Evolutionary conservation across 2,888 invertebrate species (phyloP).

Genomic region (Zelleria hepariella): DNA sequence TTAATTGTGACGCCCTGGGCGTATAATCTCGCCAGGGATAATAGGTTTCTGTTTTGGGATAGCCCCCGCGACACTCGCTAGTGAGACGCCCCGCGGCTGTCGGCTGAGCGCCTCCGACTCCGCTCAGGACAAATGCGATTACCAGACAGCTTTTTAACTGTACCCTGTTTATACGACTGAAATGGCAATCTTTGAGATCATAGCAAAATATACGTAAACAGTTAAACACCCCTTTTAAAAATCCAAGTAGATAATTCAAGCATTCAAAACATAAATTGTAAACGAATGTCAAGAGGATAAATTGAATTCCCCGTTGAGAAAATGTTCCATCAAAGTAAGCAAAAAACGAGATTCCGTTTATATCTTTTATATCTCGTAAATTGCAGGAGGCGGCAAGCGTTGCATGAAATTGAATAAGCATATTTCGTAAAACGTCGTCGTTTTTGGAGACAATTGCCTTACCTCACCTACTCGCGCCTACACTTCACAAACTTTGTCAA

Average conservation of each 20-base stretch:
- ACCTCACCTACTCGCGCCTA: constrained; percentile 69
- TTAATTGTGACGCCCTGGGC: constrained; percentile 74
- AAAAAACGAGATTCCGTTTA: constrained; percentile 73
- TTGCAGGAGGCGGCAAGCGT: constrained; percentile 73
- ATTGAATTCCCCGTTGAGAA: constrained; percentile 69
- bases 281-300: constrained; percentile 57
- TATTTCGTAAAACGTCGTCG: constrained; percentile 72
- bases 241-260: constrained; percentile 11
- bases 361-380: constrained; percentile 73
- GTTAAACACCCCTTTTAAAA: neutral
- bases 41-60: constrained; percentile 72
- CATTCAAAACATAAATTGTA: constrained; percentile 48
- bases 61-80: constrained; percentile 68
- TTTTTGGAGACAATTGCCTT: constrained; percentile 73
- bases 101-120: too few relatives aligned
- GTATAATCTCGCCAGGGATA: constrained; percentile 73
- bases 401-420: constrained; percentile 74
- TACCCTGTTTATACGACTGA: constrained; percentile 34
- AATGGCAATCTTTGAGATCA: constrained; percentile 16
- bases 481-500: constrained; percentile 68
- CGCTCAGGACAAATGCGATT: constrained; percentile 66
- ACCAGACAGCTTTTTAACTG: constrained; percentile 57
- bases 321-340: constrained; percentile 71
- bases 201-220: neutral
- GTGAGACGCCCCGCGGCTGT: constrained; percentile 61